Base-by-base conservation (phyloP, 2,888 invertebrate species). In the Craniophora ligustri region DNA sequence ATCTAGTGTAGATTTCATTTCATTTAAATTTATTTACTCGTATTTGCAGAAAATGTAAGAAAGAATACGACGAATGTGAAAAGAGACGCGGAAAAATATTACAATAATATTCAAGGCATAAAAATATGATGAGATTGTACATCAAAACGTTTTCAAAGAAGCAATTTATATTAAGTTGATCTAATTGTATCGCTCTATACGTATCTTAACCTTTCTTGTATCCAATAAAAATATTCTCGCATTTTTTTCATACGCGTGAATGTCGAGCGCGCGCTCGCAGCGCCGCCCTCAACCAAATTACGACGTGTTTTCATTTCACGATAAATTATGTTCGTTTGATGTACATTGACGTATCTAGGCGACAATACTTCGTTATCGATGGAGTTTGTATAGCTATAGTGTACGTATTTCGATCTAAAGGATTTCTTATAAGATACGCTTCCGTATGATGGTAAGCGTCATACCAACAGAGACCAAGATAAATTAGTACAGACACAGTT, bases 131-230 rank as follows among this genome's bases (percentile, higher is more conserved):
- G 19, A 47, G 39, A 40, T 46, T 40, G 46, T 51, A 51, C 46
- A 42, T 39, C 28, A 40, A 13, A 44, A 47, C 40, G 42, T 44
- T 36, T 11, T 47, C 54, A 48, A 61, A 61, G 46, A 61, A 53
- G 26, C 68, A 48, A 61, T 63, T 67, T 61, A 30, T 53, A 53
- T 63, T 36, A 61, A 48, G 28, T 28, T 61, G 15, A 63, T 67
- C 39, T 47, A 32, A 47, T 53, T 48, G 18, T 14, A 18, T 5
- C 42, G 28, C 16, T 21, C 16, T 16, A 13, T 50, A 19, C 46
- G n/a, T n/a, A 39, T 40, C 28, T 42, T 39, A 51, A 44, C 44
- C 23, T 36, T 35, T 46, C 39, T 40, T 44, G 28, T 48, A 36
- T 49, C 34, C 19, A 54, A 49, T 45, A 44, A 28, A 40, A 35